Evolutionary conservation across 2,113 vertebrate genomes (phyloP), one percentile per base, ranked within the genome.

Genomic region (Petrocephalus zakoni): DNA sequence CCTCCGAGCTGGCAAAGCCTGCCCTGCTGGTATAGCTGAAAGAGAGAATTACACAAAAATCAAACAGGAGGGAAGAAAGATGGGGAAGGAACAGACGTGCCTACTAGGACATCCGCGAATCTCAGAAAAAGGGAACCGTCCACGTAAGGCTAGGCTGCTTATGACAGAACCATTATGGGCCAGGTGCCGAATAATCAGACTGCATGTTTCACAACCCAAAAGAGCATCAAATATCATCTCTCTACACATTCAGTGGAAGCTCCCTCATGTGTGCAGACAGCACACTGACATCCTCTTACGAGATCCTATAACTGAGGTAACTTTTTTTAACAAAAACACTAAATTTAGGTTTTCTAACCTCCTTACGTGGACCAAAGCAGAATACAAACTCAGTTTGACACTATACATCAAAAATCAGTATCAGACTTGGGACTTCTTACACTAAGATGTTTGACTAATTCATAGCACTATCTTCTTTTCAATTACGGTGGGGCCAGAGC

Each of bases 21-120:
- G 89, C 98, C 98, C 95, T 99, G 98, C 91, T 99, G 98, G 94
- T 99, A 99, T 94, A 99, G 97, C 98, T 99, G 95, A 75, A 92
- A 95, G 85, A 90, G 6, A 90, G 37, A 75, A 58, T 85, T 52
- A 82, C 58, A 85, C 68, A 91, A 51, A 87, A 89, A 11, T 21
- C 42, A 89, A 5, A 85, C 5, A 19, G 13, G n/a, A 5, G 42
- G 49, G 25, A 25, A 64, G 58, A 4, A 0, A 22, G 22, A 15
- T 42, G 3, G 5, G 52, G 11, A 55, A 29, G 37, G 68, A 61
- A 9, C 7, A 15, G 49, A 68, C n/a, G 17, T 21, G 84, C 88
- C 86, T 56, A 85, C 72, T 53, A 89, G 86, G 89, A 90, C 64
- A 81, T 51, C 17, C 52, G 78, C 34, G 21, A 86, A 46, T n/a